Conservation (phyloP, 2,113 vertebrate genomes). For the Passer domesticus region DNA sequence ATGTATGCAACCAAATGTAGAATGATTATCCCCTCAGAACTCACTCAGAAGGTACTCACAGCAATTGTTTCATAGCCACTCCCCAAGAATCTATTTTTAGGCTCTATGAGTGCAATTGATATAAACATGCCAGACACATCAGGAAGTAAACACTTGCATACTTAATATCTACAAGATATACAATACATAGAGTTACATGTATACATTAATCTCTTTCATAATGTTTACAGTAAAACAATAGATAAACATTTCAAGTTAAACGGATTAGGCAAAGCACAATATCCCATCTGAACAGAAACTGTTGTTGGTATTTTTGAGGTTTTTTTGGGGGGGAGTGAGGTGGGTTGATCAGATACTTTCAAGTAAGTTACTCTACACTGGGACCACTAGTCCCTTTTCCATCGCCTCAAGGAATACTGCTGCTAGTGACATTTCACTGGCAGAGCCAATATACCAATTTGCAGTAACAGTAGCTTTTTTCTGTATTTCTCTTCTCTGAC, state of each 20-base stretch:
- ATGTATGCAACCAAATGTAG: not conserved
- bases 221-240: constrained; percentile 1
- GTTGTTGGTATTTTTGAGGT: not conserved
- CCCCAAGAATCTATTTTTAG: constrained; percentile 23
- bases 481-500: not conserved
- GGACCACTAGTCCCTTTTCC: not conserved
- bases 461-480: not conserved
- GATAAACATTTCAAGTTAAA: constrained; percentile 40
- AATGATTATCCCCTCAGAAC: constrained; percentile 2
- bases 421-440: not conserved
- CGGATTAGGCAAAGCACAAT: not conserved
- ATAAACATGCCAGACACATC: constrained; percentile 30
- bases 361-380: not conserved
- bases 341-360: not conserved
- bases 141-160: constrained; percentile 19
- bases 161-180: constrained; percentile 3
- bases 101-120: constrained; percentile 20
- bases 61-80: constrained; percentile 41
- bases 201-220: not conserved
- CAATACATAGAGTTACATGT: not conserved
- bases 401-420: not conserved
- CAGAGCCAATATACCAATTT: not conserved
- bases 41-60: not conserved
- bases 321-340: not conserved
- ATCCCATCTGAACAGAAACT: not conserved